Evolutionary conservation across 1,140 invertebrate genomes (phyloP).

Genomic region (Scaptodrosophila lebanonensis): DNA sequence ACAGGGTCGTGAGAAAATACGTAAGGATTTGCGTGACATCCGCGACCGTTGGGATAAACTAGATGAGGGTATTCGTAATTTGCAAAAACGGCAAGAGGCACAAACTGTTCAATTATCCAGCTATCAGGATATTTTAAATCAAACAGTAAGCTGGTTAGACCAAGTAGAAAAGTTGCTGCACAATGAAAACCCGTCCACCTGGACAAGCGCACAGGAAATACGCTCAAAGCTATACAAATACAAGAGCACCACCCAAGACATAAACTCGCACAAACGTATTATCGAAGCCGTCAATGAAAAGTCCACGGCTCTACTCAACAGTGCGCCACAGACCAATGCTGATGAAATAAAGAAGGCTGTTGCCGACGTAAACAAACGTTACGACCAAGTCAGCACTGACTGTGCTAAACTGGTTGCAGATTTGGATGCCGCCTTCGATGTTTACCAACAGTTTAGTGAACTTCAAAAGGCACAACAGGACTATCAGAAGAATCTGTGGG

Average conservation of each 20-base stretch:
- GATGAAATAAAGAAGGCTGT: constrained; percentile 83
- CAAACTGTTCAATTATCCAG: constrained; percentile 89
- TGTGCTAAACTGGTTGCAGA: constrained; percentile 82
- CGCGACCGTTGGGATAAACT: constrained; percentile 92
- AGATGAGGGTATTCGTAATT: constrained; percentile 86
- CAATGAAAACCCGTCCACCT: constrained; percentile 83
- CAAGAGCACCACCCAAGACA: constrained; percentile 92
- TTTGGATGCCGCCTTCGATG: constrained; percentile 85
- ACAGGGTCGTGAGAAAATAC: constrained; percentile 90
- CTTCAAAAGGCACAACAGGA: constrained; percentile 90
- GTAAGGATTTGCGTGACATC: constrained; percentile 86
- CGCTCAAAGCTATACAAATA: constrained; percentile 91
- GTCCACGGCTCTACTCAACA: constrained; percentile 80
- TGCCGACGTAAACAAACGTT: constrained; percentile 84
- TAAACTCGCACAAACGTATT: constrained; percentile 90
- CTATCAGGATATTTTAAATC: constrained; percentile 90
- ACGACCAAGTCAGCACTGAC: constrained; percentile 83
- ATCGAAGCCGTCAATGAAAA: constrained; percentile 94
- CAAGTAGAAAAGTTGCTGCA: constrained; percentile 89
- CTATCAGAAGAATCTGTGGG: constrained; percentile 92
- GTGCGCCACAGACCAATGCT: constrained; percentile 79
- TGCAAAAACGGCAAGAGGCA: constrained; percentile 90
- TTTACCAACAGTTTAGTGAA: constrained; percentile 90
- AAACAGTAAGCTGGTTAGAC: constrained; percentile 90
- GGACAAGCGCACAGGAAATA: constrained; percentile 89